Conservation (phyloP, 2,888 invertebrate genomes). For the Bellardia bayeri region DNA sequence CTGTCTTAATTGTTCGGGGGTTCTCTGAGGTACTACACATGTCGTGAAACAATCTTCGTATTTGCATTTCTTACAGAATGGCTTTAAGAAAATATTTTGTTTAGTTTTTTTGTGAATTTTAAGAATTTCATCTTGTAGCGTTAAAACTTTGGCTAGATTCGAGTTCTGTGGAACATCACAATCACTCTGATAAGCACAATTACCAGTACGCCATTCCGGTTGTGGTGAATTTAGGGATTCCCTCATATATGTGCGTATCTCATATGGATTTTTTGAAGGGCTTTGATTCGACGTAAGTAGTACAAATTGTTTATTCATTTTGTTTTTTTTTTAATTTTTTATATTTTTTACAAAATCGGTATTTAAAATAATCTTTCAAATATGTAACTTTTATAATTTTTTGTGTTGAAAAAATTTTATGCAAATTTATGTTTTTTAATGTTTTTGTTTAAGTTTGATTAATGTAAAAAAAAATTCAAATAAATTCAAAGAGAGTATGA, state of each 20-base stretch:
- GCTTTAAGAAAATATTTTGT: conserved; percentile 77
- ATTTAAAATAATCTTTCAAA: too few species aligned
- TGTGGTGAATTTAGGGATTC: conserved; percentile 69
- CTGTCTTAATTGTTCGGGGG: conserved; percentile 75
- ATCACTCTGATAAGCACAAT: conserved; percentile 76
- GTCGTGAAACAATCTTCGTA: conserved; percentile 76
- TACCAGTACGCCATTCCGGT: conserved; percentile 77
- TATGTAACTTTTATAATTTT: conserved; percentile 2
- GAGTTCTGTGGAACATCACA: conserved; percentile 77
- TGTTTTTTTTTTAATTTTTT: conserved; percentile 55
- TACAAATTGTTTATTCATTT: conserved; percentile 81
- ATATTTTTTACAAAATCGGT: not conserved
- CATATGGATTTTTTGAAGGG: conserved; percentile 80
- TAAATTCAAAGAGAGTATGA: conserved; percentile 48
- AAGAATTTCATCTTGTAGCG: conserved; percentile 80
- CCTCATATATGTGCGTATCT: conserved; percentile 80
- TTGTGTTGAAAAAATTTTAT: not conserved
- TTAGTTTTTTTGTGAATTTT: conserved; percentile 78
- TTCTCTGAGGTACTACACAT: conserved; percentile 79
- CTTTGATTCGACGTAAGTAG: conserved; percentile 78
- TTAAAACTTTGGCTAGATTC: conserved; percentile 78
- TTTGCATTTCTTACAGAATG: conserved; percentile 76
- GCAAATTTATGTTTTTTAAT: conserved; percentile 1
- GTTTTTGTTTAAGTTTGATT: conserved; percentile 21
- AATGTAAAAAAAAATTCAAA: conserved; percentile 21